Base-by-base conservation (phyloP, 2,113 vertebrate genomes). In the Calyptommatus sinebrachiatus region DNA sequence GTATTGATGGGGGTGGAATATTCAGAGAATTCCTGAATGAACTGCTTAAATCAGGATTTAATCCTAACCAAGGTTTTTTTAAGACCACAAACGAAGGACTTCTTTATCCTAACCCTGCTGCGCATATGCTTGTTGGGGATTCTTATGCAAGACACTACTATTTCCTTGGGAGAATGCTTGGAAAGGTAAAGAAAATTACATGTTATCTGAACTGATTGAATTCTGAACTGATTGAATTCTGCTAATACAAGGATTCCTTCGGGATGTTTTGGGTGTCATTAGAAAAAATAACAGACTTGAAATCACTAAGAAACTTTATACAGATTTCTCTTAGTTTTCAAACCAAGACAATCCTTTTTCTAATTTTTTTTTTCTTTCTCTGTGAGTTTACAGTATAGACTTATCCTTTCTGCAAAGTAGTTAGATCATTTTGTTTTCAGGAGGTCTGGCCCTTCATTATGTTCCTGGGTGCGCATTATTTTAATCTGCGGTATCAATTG, bases 11-110 rank as follows among this genome's bases (percentile, higher is more conserved):
- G 0, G 98, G 98, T 1, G 98, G 98, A 26, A 98, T 99, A 92
- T 99, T 99, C 91, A 93, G 98, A 57, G 98, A 99, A 92, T 99
- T 99, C 90, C 94, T 99, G 78, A 99, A 97, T 18, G 98, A 99
- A 83, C 96, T 99, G 22, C 96, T 99, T 72, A 99, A 98, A 87
- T 98, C 98, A 0, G 98, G 97, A 81, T 99, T 99, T 90, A 99
- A 99, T 83, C 98, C 98, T 75, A 99, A 99, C 92, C 98, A 99
- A 91, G 98, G 98, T 0, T 99, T 99, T 92, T 96, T 99, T 93
- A 99, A 97, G 90, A 99, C 98, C 29, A 99, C 98, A 80, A 99
- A 99, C 41, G 98, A 99, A 86, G 96, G 98, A 7, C 95, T 99
- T 77, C 95, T 99, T 67, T 99, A 98, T 72, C 96, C 98, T 46